Evolutionary conservation across 2,797 vertebrate genomes (phyloP).

Genomic region (Schizopygopsis pylzovi): DNA sequence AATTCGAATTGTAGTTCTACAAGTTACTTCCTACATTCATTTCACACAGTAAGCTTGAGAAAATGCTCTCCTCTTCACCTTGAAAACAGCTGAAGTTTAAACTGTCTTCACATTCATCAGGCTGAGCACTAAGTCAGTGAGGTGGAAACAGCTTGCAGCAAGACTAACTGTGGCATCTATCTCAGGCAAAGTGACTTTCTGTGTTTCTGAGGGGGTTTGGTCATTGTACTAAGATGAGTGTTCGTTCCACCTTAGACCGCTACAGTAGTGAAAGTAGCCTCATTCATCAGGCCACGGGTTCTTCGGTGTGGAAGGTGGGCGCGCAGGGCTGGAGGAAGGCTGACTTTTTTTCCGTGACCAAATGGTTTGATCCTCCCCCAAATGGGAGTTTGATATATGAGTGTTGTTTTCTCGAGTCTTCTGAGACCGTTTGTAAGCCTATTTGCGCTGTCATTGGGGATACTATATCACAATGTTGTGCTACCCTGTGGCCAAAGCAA

Average conservation of each 20-base stretch:
- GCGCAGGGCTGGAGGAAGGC: slow-evolving; percentile 22
- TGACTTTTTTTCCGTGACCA: slow-evolving; percentile 63
- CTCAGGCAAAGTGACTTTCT: slow-evolving; percentile 31
- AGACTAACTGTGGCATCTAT: slow-evolving; percentile 48
- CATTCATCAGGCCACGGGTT: slow-evolving; percentile 55
- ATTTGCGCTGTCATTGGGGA: slow-evolving; percentile 41
- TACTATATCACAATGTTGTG: slow-evolving; percentile 52
- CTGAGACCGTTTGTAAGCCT: slow-evolving; percentile 36
- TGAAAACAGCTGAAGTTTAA: slow-evolving; percentile 30
- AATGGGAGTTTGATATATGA: slow-evolving; percentile 54
- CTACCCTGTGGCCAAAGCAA: slow-evolving; percentile 7
- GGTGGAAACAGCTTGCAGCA: slow-evolving; percentile 47
- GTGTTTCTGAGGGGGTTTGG: slow-evolving; percentile 52
- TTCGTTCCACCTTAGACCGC: slow-evolving; percentile 59
- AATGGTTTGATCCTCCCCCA: slow-evolving; percentile 61
- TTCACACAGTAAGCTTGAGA: neutral
- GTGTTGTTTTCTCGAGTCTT: slow-evolving; percentile 59
- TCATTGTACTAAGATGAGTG: slow-evolving; percentile 63
- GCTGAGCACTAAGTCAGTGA: slow-evolving; percentile 32
- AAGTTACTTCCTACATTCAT: neutral
- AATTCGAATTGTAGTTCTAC: neutral
- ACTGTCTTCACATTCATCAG: slow-evolving; percentile 16
- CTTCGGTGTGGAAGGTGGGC: slow-evolving; percentile 49
- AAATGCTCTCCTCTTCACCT: neutral
- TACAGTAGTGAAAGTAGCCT: slow-evolving; percentile 53